These are phyloP conservation scores for Neria commutata DNA, from an alignment of 2,888 invertebrate species.

Conservation along the genomic window DNA sequence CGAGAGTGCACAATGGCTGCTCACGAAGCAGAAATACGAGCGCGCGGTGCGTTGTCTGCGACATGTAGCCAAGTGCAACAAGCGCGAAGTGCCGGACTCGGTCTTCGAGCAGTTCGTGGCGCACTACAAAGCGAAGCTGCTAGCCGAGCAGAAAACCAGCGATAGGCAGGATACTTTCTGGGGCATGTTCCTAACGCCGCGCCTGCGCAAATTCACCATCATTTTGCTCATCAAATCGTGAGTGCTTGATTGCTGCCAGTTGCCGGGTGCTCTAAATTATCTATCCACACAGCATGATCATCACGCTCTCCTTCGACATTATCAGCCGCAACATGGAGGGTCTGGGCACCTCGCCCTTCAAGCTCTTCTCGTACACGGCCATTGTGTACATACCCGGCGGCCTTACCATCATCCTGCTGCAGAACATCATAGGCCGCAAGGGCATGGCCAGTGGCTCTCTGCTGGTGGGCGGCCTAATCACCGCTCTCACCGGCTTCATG, in stretches of 20 bases:
- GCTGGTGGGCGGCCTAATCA: conserved; percentile 64
- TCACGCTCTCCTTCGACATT: conserved; percentile 67
- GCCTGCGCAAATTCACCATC: conserved; percentile 64
- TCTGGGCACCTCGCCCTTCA: conserved; percentile 64
- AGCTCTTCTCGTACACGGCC: conserved; percentile 65
- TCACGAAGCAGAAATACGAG: conserved; percentile 64
- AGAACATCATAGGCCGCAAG: conserved; percentile 62
- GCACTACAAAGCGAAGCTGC: conserved; percentile 47
- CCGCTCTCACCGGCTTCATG: conserved; percentile 62
- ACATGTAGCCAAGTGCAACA: conserved; percentile 65
- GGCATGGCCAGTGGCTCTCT: conserved; percentile 65
- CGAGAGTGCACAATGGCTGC: conserved; percentile 68
- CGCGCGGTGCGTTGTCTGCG: conserved; percentile 64
- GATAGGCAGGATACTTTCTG: conserved; percentile 55
- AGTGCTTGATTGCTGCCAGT: conserved; percentile 39
- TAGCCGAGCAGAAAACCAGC: conserved; percentile 33
- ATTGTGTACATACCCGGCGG: conserved; percentile 65
- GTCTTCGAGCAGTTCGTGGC: conserved; percentile 61
- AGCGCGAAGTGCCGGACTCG: conserved; percentile 58
- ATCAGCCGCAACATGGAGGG: conserved; percentile 67
- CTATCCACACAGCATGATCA: conserved; percentile 66
- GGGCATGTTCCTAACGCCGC: conserved; percentile 65
- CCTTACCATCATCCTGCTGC: conserved; percentile 52
- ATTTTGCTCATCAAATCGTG: conserved; percentile 68
- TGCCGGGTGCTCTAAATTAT: no score